These are phyloP conservation scores for Microcebus griseorufus DNA, from an alignment of 2,113 vertebrate genomes.

Conservation along the genomic window DNA sequence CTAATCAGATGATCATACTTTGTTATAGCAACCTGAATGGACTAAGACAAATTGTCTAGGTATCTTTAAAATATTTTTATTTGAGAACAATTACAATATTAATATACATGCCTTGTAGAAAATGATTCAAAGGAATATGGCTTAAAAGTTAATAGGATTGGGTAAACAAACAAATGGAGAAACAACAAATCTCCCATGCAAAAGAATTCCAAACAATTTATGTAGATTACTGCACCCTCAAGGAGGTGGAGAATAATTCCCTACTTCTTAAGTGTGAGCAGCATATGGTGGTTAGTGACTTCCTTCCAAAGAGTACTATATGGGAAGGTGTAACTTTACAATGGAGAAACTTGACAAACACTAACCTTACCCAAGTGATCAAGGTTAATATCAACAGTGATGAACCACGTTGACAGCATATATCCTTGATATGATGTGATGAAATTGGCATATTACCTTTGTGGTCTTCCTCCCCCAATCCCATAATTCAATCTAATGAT, in stretches of 20 bases:
- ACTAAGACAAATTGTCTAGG: background rate
- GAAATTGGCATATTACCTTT: background rate
- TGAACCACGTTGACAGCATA: background rate
- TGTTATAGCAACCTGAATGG: background rate
- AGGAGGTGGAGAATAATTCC: background rate
- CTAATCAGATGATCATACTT: background rate
- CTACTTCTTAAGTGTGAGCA: background rate
- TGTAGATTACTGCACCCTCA: background rate
- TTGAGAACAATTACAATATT: background rate
- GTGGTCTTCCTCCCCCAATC: background rate
- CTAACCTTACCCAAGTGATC: background rate
- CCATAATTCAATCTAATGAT: background rate
- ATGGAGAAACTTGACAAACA: background rate
- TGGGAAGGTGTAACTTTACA: background rate
- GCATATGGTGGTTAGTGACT: background rate
- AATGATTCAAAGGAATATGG: background rate
- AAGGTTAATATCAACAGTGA: background rate
- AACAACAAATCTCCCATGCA: background rate
- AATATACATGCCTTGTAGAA: background rate
- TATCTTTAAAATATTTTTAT: slow-evolving; percentile 9
- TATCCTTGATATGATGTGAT: background rate
- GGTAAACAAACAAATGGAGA: background rate
- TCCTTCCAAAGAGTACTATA: background rate
- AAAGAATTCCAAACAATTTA: background rate
- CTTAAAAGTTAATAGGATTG: background rate